A percentile compares a stretch with the other conserved stretches of the same genome.
Conservation (phyloP, 2,113 vertebrate genomes). For the Solea solea region DNA sequence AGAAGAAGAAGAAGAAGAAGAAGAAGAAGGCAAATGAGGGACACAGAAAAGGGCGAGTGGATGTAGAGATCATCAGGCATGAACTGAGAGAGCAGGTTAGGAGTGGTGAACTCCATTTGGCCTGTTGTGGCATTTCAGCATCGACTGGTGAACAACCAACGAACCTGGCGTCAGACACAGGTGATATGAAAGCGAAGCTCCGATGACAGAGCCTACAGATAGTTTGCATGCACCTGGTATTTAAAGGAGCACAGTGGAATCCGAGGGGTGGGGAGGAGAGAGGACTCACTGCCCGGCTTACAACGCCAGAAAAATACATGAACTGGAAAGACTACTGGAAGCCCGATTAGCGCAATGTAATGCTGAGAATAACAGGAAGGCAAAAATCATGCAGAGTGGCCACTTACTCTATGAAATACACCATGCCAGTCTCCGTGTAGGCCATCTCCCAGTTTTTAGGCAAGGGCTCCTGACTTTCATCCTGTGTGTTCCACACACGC, state of each 20-base stretch:
- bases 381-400: slow-evolving; percentile 15
- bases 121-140: slow-evolving; percentile 52
- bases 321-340: slow-evolving; percentile 13
- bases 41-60: slow-evolving; percentile 12
- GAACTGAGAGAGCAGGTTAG: slow-evolving; percentile 47
- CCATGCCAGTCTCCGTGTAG: slow-evolving; percentile 96
- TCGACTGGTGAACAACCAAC: slow-evolving; percentile 63
- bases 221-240: neutral
- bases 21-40: neutral
- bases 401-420: slow-evolving; percentile 99
- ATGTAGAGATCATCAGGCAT: slow-evolving; percentile 48
- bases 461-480: slow-evolving; percentile 91
- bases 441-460: slow-evolving; percentile 99
- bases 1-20: neutral
- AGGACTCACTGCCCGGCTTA: slow-evolving; percentile 19
- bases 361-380: slow-evolving; percentile 17
- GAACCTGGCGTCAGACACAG: slow-evolving; percentile 45
- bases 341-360: neutral
- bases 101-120: slow-evolving; percentile 59
- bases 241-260: too few species aligned
- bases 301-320: neutral
- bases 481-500: slow-evolving; percentile 85
- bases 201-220: slow-evolving; percentile 19
- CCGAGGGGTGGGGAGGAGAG: neutral
- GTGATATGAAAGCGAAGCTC: slow-evolving; percentile 39